A percentile compares a stretch with the other conserved stretches of the same genome.
phyloP scores from a whole-genome alignment of 2,797 vertebrate genomes.

The Oreochromis grahami region DNA sequence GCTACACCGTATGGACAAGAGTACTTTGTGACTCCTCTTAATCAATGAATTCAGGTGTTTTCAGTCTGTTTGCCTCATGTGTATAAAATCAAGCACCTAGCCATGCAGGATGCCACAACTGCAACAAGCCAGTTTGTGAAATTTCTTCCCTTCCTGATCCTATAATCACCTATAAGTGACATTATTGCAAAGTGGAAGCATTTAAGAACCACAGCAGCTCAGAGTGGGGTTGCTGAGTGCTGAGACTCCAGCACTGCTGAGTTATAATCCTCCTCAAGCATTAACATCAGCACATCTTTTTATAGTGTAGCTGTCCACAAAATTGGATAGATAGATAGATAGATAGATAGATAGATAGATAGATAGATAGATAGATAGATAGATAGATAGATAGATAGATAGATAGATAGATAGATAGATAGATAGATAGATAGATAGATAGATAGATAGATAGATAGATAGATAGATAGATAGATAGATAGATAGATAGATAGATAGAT shows the following conservation, averaged over 20 bases:
- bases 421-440: background rate
- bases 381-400: background rate
- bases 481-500: background rate
- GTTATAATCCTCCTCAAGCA: background rate
- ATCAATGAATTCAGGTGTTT: background rate
- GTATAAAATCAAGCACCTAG: background rate
- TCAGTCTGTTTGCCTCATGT: background rate
- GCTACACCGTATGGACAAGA: background rate
- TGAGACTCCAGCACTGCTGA: background rate
- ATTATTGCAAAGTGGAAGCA: background rate
- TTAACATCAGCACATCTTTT: background rate
- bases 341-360: background rate
- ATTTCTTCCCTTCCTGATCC: background rate
- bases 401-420: background rate
- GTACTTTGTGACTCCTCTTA: background rate
- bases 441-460: background rate
- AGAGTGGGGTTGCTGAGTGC: background rate
- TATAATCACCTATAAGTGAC: background rate
- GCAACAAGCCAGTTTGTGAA: background rate
- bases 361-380: background rate
- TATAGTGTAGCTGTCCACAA: background rate
- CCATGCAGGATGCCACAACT: background rate
- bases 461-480: background rate
- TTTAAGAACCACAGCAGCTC: background rate
- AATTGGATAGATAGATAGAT: background rate